A percentile compares a stretch with the other conserved stretches of the same genome.
Evolutionary conservation across 2,113 vertebrate genomes (phyloP).

Genomic region (Diglossa brunneiventris): DNA sequence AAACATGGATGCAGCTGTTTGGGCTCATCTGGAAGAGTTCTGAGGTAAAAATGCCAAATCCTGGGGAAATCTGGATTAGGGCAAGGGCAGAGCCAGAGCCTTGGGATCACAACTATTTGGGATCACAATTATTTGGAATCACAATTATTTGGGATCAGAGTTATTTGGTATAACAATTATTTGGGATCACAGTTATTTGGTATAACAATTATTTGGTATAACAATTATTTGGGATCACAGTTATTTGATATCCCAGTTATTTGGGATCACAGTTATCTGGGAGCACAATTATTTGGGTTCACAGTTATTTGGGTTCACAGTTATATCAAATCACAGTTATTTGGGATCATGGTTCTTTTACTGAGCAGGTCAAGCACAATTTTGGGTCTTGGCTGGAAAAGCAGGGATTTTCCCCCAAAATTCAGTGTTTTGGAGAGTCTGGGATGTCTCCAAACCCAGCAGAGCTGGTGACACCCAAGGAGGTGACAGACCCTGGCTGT

Average conservation of each 20-base stretch:
- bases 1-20: not conserved
- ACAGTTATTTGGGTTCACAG: not conserved
- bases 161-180: not conserved
- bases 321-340: no score
- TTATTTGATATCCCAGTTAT: not conserved
- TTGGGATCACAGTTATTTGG: no score
- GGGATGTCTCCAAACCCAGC: not conserved
- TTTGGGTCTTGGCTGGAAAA: not conserved
- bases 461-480: not conserved
- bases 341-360: no score
- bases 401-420: fast-evolving
- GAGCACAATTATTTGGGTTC: not conserved
- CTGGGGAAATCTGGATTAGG: not conserved
- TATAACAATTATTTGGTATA: no score
- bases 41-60: not conserved
- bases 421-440: not conserved
- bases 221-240: no score
- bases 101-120: not conserved
- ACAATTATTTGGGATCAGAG: fast-evolving
- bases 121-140: fast-evolving
- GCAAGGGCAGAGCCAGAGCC: not conserved
- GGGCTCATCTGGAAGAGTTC: not conserved
- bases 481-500: not conserved
- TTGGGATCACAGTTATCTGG: not conserved
- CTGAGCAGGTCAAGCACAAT: not conserved